Percentiles rank a stretch among this genome's conserved stretches.
These are phyloP conservation scores for Scolanthus callimorphus DNA, from an alignment of 92 coral and sea anemone species.

Conservation along the genomic window DNA sequence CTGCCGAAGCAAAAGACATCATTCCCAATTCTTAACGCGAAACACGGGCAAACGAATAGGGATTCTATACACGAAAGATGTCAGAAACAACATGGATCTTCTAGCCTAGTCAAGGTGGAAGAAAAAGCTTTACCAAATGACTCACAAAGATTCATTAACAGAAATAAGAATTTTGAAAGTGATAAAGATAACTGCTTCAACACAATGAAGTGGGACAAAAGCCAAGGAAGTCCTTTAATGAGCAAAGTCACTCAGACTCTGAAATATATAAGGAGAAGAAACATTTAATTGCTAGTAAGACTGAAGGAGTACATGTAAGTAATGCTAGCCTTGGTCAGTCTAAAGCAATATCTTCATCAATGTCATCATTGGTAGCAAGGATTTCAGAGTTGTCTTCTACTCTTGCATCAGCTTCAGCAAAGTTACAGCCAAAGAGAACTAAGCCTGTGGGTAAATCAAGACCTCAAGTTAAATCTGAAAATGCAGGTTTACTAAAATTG, in stretches of 20 bases:
- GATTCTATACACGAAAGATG: neutral
- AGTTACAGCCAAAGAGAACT: constrained; percentile 2
- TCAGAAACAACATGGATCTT: neutral
- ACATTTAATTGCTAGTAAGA: no score
- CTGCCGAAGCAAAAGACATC: no score
- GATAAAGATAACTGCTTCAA: no score
- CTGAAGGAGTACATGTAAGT: neutral
- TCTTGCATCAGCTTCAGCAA: constrained; percentile 26
- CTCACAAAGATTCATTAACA: no score
- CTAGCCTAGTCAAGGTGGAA: neutral
- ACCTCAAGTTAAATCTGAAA: neutral
- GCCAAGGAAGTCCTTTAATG: neutral
- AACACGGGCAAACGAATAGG: neutral
- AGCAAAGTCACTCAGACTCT: constrained; percentile 27
- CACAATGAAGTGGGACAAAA: no score
- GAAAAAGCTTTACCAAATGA: no score
- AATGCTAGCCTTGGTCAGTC: neutral
- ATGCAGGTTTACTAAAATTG: no score
- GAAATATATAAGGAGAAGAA: constrained; percentile 18
- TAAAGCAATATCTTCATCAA: neutral
- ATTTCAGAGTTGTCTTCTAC: constrained; percentile 21
- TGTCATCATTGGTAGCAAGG: constrained; percentile 16
- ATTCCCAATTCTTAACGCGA: no score
- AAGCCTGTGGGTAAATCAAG: neutral
- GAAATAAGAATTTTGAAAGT: no score